A percentile compares a stretch with the other conserved stretches of the same genome.
Evolutionary conservation across 37 sponge, comb jelly and placozoan species (phyloP).

Genomic region (Lycopodina hypogea): DNA sequence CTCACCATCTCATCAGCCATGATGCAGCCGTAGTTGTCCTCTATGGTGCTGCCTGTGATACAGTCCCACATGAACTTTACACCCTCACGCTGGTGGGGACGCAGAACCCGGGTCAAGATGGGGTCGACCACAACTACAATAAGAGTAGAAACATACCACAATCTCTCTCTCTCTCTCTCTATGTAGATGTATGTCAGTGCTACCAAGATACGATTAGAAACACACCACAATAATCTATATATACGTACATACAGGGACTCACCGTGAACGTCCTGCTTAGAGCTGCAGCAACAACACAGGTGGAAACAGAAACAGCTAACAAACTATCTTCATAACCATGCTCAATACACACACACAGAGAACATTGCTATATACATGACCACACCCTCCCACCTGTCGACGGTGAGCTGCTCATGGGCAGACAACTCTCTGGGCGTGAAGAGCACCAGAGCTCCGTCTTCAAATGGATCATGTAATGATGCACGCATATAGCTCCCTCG

Average conservation of each 20-base stretch:
- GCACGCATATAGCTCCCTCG: slow-evolving; percentile 46
- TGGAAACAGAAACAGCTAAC: too few species aligned
- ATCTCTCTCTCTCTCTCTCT: too few species aligned
- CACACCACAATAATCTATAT: too few species aligned
- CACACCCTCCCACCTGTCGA: slow-evolving; percentile 39
- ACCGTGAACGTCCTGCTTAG: slow-evolving; percentile 64
- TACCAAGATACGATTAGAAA: too few species aligned
- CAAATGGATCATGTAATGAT: slow-evolving; percentile 89
- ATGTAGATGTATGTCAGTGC: too few species aligned
- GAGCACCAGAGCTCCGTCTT: slow-evolving; percentile 88
- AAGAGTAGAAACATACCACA: background rate
- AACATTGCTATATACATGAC: too few species aligned
- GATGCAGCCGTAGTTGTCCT: slow-evolving; percentile 87
- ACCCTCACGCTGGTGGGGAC: slow-evolving; percentile 97
- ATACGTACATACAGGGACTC: slow-evolving; percentile 5
- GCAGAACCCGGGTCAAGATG: slow-evolving; percentile 65
- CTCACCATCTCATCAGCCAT: slow-evolving; percentile 97
- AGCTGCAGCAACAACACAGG: slow-evolving; percentile 1
- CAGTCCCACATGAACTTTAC: slow-evolving; percentile 97
- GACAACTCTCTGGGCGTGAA: slow-evolving; percentile 76
- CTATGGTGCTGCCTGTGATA: slow-evolving; percentile 75
- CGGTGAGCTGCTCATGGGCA: slow-evolving; percentile 80
- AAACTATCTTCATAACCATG: too few species aligned
- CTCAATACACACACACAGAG: too few species aligned
- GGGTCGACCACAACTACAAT: slow-evolving; percentile 94